Evolutionary conservation across 2,888 invertebrate genomes (phyloP).

Genomic region (Poecilobothrus nobilitatus): DNA sequence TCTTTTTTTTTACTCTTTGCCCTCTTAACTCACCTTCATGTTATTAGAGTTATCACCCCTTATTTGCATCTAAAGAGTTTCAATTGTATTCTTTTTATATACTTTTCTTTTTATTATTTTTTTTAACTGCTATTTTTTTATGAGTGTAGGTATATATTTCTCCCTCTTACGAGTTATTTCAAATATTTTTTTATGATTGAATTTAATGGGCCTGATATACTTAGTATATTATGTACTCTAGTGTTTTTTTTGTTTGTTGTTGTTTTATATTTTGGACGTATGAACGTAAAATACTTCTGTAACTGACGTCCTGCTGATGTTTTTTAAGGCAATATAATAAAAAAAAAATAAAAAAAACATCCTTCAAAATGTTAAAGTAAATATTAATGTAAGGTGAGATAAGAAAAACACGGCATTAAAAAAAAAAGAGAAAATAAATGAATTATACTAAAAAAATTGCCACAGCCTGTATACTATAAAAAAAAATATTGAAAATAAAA

Average conservation of each 20-base stretch:
- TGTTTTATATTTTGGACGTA: not conserved
- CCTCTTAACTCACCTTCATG: too few species aligned
- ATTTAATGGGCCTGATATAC: not conserved
- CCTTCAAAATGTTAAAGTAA: not conserved
- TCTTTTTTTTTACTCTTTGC: not conserved
- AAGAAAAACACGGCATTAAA: not conserved
- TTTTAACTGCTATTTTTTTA: not conserved
- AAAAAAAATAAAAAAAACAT: not conserved
- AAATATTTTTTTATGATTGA: not conserved
- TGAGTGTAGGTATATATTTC: not conserved
- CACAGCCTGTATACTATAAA: too few species aligned
- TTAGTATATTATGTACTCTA: not conserved
- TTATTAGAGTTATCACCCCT: not conserved
- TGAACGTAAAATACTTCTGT: not conserved
- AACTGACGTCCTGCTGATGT: slow-evolving; percentile 1
- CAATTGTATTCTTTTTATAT: not conserved
- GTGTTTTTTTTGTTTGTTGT: too few species aligned
- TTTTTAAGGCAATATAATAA: too few species aligned
- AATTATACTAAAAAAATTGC: too few species aligned
- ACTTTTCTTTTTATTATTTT: not conserved
- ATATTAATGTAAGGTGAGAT: slow-evolving; percentile 1
- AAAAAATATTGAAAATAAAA: too few species aligned
- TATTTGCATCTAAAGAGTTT: not conserved
- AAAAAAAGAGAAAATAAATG: too few species aligned
- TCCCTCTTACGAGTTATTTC: not conserved